A percentile compares a stretch with the other conserved stretches of the same genome.
Evolutionary conservation across 2,888 invertebrate species (phyloP).

Genomic region (Junonia oenone): DNA sequence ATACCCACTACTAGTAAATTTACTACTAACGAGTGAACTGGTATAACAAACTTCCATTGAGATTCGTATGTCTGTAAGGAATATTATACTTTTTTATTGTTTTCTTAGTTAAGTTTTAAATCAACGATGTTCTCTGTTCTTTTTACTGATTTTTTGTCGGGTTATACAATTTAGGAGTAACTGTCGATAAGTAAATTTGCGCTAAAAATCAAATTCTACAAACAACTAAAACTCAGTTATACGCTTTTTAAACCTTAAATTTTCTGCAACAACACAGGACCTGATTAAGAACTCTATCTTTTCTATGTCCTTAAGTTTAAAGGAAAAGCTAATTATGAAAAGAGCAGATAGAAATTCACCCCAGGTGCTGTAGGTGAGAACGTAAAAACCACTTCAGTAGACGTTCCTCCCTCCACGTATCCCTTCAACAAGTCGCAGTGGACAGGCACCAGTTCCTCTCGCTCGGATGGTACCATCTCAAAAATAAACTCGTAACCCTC

Average conservation of each 20-base stretch:
- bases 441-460: slow-evolving; percentile 71
- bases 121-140: not conserved
- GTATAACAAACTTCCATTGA: slow-evolving; percentile 82
- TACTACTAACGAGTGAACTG: slow-evolving; percentile 73
- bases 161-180: no score
- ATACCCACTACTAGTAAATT: slow-evolving; percentile 82
- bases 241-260: no score
- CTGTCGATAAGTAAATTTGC: no score
- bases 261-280: no score
- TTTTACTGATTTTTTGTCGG: no score
- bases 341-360: slow-evolving; percentile 26
- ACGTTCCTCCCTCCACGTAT: slow-evolving; percentile 79
- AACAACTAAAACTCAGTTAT: no score
- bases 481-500: slow-evolving; percentile 81
- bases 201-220: no score
- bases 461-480: slow-evolving; percentile 67
- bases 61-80: slow-evolving; percentile 76
- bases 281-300: no score
- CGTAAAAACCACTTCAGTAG: slow-evolving; percentile 80
- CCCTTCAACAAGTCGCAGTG: slow-evolving; percentile 81
- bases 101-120: no score
- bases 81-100: no score
- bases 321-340: no score
- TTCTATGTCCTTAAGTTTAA: no score
- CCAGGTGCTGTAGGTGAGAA: slow-evolving; percentile 82